Conservation (phyloP, 2,113 vertebrate genomes). For the Pterocles gutturalis region DNA sequence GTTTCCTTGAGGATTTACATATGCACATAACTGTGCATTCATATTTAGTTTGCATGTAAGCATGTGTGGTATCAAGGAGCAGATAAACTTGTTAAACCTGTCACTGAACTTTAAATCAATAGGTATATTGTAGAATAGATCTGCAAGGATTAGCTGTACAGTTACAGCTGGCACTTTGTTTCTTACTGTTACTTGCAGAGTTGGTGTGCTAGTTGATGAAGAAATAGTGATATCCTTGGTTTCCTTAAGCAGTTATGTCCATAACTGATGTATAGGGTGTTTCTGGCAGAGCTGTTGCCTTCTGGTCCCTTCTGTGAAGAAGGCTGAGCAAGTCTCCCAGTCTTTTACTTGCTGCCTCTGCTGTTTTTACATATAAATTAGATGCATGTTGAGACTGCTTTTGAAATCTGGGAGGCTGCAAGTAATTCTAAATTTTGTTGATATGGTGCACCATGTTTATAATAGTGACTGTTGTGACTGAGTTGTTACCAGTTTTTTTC, state of each 20-base stretch:
- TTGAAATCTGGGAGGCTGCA: not conserved
- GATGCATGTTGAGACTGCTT: not conserved
- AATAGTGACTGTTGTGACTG: not conserved
- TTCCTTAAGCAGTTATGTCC: not conserved
- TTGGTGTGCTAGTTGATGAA: not conserved
- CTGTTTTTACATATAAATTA: not conserved
- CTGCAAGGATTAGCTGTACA: not conserved
- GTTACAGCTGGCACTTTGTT: not conserved
- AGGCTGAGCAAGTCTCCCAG: not conserved
- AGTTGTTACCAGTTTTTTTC: not conserved
- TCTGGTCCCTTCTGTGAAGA: not conserved
- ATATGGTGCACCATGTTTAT: not conserved
- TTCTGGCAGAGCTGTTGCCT: not conserved
- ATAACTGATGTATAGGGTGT: not conserved
- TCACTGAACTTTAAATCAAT: not conserved
- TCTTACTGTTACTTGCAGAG: not conserved
- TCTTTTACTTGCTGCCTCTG: not conserved
- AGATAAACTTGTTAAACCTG: not conserved
- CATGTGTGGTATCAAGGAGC: not conserved
- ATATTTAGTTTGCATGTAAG: not conserved
- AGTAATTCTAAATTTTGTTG: not conserved
- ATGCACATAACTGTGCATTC: not conserved
- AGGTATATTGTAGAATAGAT: accelerated
- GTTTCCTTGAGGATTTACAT: not conserved
- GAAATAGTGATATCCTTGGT: not conserved